Conservation (phyloP, 2,113 vertebrate genomes). For the Myanophis thanlyinensis region DNA sequence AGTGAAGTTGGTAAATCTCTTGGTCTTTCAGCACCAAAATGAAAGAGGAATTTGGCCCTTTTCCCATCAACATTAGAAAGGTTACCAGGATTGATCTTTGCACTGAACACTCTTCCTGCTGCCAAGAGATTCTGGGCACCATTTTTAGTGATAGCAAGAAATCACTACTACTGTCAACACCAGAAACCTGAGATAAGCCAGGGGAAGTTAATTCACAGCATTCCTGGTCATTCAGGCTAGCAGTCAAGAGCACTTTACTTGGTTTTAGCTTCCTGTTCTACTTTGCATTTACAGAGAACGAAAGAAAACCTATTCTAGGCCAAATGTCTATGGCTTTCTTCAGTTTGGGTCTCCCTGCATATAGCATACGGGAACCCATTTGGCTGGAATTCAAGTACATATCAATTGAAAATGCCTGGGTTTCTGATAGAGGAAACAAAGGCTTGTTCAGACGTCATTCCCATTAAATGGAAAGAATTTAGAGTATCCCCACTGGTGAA, state of each 20-base stretch:
- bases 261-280: not conserved
- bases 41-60: not conserved
- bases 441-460: not conserved
- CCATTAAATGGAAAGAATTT: not conserved
- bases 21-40: slow-evolving; percentile 14
- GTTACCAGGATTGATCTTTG: slow-evolving; percentile 15
- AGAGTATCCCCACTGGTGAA: not conserved
- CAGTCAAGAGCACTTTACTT: not conserved
- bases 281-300: not conserved
- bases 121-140: slow-evolving; percentile 10
- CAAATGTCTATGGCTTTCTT: not conserved
- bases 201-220: slow-evolving; percentile 7
- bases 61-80: slow-evolving; percentile 5
- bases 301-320: not conserved
- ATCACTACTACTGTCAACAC: slow-evolving; percentile 1
- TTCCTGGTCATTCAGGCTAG: not conserved
- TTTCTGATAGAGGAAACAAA: not conserved
- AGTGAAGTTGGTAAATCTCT: not conserved
- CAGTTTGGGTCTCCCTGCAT: not conserved
- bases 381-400: not conserved
- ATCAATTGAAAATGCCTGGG: not conserved
- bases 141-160: slow-evolving; percentile 20
- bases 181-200: slow-evolving; percentile 13
- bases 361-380: not conserved
- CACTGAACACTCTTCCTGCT: slow-evolving; percentile 9